These are phyloP conservation scores for Pyrrhia umbra DNA, from an alignment of 2,888 invertebrate species.

Conservation along the genomic window DNA sequence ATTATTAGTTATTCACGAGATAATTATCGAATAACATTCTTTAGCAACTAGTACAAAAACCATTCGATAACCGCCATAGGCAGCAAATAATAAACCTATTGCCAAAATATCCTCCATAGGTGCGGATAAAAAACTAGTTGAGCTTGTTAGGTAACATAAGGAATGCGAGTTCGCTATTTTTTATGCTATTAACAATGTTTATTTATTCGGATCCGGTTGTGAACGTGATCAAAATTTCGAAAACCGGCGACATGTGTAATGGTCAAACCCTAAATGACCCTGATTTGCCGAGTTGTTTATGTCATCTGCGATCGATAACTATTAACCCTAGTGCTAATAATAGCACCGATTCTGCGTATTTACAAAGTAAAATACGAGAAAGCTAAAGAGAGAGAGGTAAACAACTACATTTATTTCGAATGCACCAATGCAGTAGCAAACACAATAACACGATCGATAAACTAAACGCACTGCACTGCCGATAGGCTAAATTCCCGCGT, in stretches of 20 bases:
- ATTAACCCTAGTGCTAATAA: conserved; percentile 70
- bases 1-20: conserved; percentile 22
- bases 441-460: conserved; percentile 85
- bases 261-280: conserved; percentile 49
- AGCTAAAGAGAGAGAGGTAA: conserved; percentile 72
- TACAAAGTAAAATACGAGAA: conserved; percentile 66
- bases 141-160: conserved; percentile 76
- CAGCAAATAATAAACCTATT: conserved; percentile 34
- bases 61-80: conserved; percentile 30
- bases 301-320: conserved; percentile 69
- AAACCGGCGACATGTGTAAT: conserved; percentile 55
- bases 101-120: conserved; percentile 56
- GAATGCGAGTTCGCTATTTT: conserved; percentile 74
- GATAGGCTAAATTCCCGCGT: conserved; percentile 74
- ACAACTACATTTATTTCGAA: conserved; percentile 78
- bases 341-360: conserved; percentile 64
- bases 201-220: conserved; percentile 69
- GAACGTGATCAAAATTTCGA: conserved; percentile 62
- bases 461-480: conserved; percentile 73
- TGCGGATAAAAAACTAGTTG: conserved; percentile 76
- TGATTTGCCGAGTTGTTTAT: conserved; percentile 49
- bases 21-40: conserved; percentile 26
- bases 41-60: conserved; percentile 34
- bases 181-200: conserved; percentile 60
- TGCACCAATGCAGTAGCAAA: conserved; percentile 76